Percentiles rank a stretch among this genome's conserved stretches.
Conservation (phyloP, 2,888 invertebrate genomes). For the Lamellibrachia columna region DNA sequence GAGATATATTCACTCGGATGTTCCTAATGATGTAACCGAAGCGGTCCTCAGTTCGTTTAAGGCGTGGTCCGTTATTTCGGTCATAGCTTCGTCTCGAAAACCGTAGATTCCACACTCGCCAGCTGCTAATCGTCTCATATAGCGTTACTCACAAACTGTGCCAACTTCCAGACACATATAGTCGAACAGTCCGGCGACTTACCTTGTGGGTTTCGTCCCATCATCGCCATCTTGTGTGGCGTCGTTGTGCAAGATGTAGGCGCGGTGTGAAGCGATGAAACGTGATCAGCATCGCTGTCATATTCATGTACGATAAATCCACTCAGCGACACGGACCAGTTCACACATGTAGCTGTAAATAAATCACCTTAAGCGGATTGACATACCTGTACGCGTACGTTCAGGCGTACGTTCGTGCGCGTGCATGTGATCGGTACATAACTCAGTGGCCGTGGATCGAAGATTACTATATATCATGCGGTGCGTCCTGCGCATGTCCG, state of each 20-base stretch:
- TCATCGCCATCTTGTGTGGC: not conserved
- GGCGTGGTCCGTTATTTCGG: constrained; percentile 2
- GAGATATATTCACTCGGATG: not conserved
- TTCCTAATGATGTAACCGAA: not conserved
- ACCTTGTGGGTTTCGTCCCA: not conserved
- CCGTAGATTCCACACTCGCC: not conserved
- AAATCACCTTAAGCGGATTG: not conserved
- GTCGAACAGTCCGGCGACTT: not conserved
- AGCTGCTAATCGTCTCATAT: not conserved
- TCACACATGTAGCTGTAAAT: not conserved
- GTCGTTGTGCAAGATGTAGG: not conserved
- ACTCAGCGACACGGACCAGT: not conserved
- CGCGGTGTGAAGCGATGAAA: not conserved
- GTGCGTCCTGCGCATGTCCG: no score
- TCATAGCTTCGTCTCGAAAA: not conserved
- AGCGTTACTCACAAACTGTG: not conserved
- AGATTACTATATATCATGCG: no score
- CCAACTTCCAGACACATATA: not conserved
- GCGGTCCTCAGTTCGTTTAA: not conserved
- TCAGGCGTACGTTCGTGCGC: not conserved
- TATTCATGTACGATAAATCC: not conserved
- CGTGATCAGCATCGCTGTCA: constrained; percentile 1
- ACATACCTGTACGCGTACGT: not conserved
- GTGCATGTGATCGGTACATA: not conserved
- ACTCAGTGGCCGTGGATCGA: not conserved